Percentiles rank a stretch among this genome's conserved stretches.
phyloP scores from a whole-genome alignment of 2,113 vertebrate genomes.

The Otolemur garnettii region DNA sequence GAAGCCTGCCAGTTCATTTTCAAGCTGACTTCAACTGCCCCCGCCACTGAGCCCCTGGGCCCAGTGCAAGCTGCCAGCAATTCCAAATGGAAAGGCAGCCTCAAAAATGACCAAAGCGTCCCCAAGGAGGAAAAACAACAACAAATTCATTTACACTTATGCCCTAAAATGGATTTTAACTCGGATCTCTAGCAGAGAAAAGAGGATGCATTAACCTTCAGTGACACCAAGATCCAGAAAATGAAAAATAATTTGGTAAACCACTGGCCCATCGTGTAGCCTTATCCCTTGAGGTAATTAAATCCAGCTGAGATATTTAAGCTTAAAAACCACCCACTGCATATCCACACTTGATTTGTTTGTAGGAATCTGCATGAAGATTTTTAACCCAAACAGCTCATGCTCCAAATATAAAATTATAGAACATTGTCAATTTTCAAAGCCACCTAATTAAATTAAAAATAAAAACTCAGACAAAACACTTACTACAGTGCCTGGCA shows the following conservation, averaged over 20 bases:
- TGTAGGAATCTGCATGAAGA: conserved; percentile 67
- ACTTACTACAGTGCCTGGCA: conserved; percentile 12
- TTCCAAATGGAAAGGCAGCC: conserved; percentile 74
- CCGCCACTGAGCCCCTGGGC: conserved; percentile 34
- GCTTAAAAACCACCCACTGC: conserved; percentile 72
- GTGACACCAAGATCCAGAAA: conserved; percentile 78
- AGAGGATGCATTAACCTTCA: conserved; percentile 79
- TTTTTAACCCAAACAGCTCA: conserved; percentile 70
- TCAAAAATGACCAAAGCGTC: conserved; percentile 75
- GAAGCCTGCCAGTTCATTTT: conserved; percentile 60
- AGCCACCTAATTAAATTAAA: background rate
- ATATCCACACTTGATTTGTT: conserved; percentile 64
- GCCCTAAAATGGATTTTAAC: conserved; percentile 81
- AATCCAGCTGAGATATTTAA: conserved; percentile 77
- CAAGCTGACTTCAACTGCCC: conserved; percentile 37
- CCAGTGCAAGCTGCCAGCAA: conserved; percentile 15
- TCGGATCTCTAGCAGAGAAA: conserved; percentile 66
- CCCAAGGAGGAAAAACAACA: conserved; percentile 79
- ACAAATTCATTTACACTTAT: conserved; percentile 79
- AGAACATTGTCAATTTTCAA: conserved; percentile 58
- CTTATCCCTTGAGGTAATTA: conserved; percentile 82
- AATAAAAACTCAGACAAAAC: background rate
- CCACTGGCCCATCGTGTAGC: conserved; percentile 78
- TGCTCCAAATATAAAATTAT: conserved; percentile 55
- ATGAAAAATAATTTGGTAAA: conserved; percentile 83